phyloP scores from a whole-genome alignment of 2,113 vertebrate genomes.

The Lucifuga dentata region DNA sequence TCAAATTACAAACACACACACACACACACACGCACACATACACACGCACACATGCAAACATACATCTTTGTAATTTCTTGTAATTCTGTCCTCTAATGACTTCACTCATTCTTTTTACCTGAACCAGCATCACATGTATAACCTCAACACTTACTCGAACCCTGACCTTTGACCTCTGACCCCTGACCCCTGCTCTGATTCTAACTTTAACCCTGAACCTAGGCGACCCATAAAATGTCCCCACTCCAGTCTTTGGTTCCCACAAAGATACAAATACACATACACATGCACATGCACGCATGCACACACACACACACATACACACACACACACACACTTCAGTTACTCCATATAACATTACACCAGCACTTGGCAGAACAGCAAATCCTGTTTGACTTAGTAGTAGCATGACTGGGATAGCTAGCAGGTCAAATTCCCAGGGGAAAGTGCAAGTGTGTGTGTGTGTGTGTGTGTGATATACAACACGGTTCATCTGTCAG shows the following conservation, averaged over 20 bases:
- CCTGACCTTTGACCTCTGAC: too few relatives aligned
- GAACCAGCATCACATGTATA: not conserved
- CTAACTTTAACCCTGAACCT: not conserved
- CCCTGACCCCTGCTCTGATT: not conserved
- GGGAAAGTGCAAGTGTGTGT: not conserved
- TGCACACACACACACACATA: conserved; percentile 10
- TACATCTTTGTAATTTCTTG: too few relatives aligned
- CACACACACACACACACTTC: not conserved
- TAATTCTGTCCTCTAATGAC: too few relatives aligned
- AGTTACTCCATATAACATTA: not conserved
- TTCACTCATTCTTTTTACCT: too few relatives aligned
- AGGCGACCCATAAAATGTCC: not conserved
- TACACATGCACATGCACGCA: conserved; percentile 3
- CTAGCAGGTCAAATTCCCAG: conserved; percentile 31
- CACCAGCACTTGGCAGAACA: conserved; percentile 26
- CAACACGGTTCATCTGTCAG: conserved; percentile 23
- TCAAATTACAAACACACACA: too few relatives aligned
- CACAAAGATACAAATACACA: not conserved
- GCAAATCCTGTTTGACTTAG: conserved; percentile 34
- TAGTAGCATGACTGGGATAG: conserved; percentile 28
- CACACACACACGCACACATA: too few relatives aligned
- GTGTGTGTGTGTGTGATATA: conserved; percentile 23
- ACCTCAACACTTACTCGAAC: not conserved
- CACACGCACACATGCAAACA: too few relatives aligned
- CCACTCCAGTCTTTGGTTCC: not conserved